Evolutionary conservation across 2,113 vertebrate genomes (phyloP), one percentile per base, ranked within the genome.

Genomic region (Channa argus): DNA sequence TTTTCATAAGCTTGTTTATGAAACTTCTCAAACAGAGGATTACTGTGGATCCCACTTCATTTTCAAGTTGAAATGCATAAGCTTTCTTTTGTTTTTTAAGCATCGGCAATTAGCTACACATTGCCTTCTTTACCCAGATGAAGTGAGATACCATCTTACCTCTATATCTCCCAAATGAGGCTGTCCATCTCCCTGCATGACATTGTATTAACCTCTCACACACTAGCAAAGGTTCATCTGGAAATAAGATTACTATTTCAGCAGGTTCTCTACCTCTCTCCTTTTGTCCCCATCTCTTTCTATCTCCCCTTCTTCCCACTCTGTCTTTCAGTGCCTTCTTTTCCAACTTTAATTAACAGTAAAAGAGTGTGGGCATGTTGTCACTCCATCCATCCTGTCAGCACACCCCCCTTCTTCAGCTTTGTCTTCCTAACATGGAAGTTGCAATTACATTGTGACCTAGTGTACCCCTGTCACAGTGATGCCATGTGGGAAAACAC

Each of bases 191-290:
- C 45, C 14, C 36, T 75, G 76, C 74, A 72, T 65, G 80, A 86
- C 86, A 82, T 71, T 87, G 76, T 79, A 82, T 84, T 84, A 76
- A 79, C 80, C 78, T 86, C 70, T 82, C 71, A 80, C 63, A 84
- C 70, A 74, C 71, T 52, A 61, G 79, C 84, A 66, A 34, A 80
- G 69, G 73, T 84, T 76, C 66, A 86, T 60, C 67, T 69, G 33
- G 72, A 79, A 78, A 88, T 81, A 86, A 80, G 73, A 67, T 78
- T 65, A 66, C 74, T 68, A 71, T 90, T 56, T 70, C 3, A 3
- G 38, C 58, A 41, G 54, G 24, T 43, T 59, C 63, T 51, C 15
- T 53, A 24, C 13, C n/a, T 59, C 13, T 65, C 51, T 54, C 24
- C 41, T 46, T 24, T 34, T 38, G 15, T 14, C 56, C 6, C 33